Evolutionary conservation across 92 coral and sea anemone genomes (phyloP).

Genomic region (Heliopora coerulea): DNA sequence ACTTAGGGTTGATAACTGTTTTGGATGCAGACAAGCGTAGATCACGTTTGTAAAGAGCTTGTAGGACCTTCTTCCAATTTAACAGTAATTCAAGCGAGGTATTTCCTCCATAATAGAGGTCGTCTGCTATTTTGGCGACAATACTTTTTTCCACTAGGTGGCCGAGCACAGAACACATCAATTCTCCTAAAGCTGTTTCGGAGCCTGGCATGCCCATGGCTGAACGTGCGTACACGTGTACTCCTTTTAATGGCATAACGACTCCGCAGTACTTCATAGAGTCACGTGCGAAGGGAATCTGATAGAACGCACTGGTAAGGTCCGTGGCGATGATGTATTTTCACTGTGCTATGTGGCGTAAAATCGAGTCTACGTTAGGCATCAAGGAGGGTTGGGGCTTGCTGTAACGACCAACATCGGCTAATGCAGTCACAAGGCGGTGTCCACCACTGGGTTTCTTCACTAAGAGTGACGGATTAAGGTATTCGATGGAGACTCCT

Average conservation of each 20-base stretch:
- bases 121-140: conserved; percentile 15
- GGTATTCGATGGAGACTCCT: too few relatives aligned
- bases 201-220: conserved; percentile 37
- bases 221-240: conserved; percentile 2
- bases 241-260: conserved; percentile 39
- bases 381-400: too few relatives aligned
- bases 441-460: too few relatives aligned
- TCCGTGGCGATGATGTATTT: conserved; percentile 23
- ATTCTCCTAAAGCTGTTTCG: conserved; percentile 10
- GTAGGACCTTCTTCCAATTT: too few relatives aligned
- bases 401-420: too few relatives aligned
- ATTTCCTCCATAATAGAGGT: conserved; percentile 46
- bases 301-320: conserved; percentile 17
- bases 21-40: too few relatives aligned
- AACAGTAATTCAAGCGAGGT: too few relatives aligned
- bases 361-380: too few relatives aligned
- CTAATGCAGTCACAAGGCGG: too few relatives aligned
- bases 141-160: conserved; percentile 5
- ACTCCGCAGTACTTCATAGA: conserved; percentile 50
- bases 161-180: conserved; percentile 17
- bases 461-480: too few relatives aligned
- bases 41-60: too few relatives aligned
- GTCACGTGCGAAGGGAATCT: conserved; percentile 1
- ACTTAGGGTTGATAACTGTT: too few relatives aligned
- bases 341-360: conserved; percentile 43